A percentile compares a stretch with the other conserved stretches of the same genome.
Evolutionary conservation across 2,113 vertebrate species (phyloP).

Genomic region (Notarius quadriscutis): DNA sequence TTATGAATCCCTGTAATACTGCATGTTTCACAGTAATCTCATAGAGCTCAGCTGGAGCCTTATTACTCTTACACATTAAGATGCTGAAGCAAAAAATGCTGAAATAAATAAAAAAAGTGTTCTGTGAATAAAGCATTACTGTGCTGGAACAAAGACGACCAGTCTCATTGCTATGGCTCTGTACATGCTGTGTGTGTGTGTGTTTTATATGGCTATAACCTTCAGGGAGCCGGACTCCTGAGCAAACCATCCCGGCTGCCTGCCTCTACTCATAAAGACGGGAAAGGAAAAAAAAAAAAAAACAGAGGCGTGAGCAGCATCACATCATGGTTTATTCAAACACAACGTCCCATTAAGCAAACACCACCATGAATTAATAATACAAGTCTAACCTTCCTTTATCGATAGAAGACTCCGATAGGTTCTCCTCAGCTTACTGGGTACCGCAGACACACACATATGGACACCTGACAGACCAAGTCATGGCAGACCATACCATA

Average conservation of each 20-base stretch:
- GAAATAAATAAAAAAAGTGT: not conserved
- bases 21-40: not conserved
- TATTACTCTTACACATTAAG: not conserved
- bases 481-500: too few relatives aligned
- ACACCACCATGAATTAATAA: constrained; percentile 43
- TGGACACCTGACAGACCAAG: not conserved
- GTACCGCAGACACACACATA: not conserved
- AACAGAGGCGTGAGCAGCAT: constrained; percentile 3
- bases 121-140: not conserved
- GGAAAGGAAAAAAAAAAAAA: not conserved
- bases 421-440: not conserved
- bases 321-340: constrained; percentile 49
- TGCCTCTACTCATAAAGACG: not conserved
- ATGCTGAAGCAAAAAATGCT: not conserved
- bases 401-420: not conserved
- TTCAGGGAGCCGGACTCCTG: not conserved
- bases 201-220: constrained; percentile 4
- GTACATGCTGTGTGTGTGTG: not conserved
- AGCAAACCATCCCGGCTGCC: not conserved
- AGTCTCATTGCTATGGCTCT: not conserved
- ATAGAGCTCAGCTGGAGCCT: not conserved
- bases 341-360: constrained; percentile 38
- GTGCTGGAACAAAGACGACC: not conserved
- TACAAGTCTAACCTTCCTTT: not conserved
- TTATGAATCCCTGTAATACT: not conserved